Evolutionary conservation across 2,797 vertebrate genomes (phyloP), one percentile per base, ranked within the genome.

Genomic region (Pangasius larnaudii): DNA sequence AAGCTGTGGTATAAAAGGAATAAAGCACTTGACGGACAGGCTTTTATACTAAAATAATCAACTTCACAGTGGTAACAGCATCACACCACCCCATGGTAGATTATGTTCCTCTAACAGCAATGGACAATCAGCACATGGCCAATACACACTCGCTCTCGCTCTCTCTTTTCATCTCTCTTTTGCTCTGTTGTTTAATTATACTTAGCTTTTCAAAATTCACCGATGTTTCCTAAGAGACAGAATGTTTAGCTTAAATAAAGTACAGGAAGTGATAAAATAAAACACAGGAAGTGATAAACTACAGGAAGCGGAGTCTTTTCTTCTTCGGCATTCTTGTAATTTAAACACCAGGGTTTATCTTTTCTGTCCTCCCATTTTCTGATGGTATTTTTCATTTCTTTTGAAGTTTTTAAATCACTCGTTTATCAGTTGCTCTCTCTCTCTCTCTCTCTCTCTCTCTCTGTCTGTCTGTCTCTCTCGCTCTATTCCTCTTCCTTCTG

Each of bases 201-300:
- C 11, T 33, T 78, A 51, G 14, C 74, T 53, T 77, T 14, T 58
- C 6, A 58, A 24, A 53, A 36, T n/a, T 82, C 33, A 16, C 36
- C 36, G 3, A 22, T n/a, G 22, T 46, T 39, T 61, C 79, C 79
- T 27, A 63, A 42, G 58, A 82, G 58, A 63, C 58, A 46, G 46
- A 82, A 46, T 83, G 80, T 83, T 83, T 65, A 83, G 39, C 27
- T 49, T 9, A 65, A 83, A 83, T 83, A 83, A 83, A 83, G 59
- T 83, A 46, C 59, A 83, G 80, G 80, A 83, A 83, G 61, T 83
- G 42, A 81, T 49, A 42, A 83, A 49, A 83, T 83, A 83, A 65
- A 83, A 83, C 79, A 82, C 39, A 65, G 80, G 80, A 83, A 83
- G 39, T 83, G 59, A 83, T 65, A 83, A 83, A 83, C 80, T 46